Evolutionary conservation across 2,888 invertebrate species (phyloP).

Genomic region (Ormia ochracea): DNA sequence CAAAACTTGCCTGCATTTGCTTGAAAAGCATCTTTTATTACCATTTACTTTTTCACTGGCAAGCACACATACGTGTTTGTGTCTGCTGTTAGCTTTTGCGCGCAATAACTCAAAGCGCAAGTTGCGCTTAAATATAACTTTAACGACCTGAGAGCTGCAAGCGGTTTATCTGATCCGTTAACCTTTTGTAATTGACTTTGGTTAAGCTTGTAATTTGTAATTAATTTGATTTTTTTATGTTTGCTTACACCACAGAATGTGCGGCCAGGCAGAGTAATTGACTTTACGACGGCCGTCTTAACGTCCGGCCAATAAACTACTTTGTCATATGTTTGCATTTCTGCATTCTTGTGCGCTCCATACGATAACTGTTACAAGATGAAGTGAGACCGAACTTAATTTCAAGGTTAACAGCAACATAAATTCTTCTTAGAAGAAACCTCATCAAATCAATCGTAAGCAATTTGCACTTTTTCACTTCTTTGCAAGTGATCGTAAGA

Average conservation of each 20-base stretch:
- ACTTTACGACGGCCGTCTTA: background rate
- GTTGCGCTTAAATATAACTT: slow-evolving; percentile 12
- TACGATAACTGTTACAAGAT: slow-evolving; percentile 12
- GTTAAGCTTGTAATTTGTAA: slow-evolving; percentile 51
- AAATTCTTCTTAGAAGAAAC: slow-evolving; percentile 47
- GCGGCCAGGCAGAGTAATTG: background rate
- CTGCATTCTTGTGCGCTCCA: background rate
- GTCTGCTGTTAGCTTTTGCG: slow-evolving; percentile 5
- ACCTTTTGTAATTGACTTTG: slow-evolving; percentile 53
- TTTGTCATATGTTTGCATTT: background rate
- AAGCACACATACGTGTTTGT: too few species aligned
- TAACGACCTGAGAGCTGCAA: slow-evolving; percentile 3
- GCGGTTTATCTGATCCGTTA: slow-evolving; percentile 53
- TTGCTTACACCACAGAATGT: slow-evolving; percentile 5
- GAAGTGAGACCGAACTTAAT: slow-evolving; percentile 10
- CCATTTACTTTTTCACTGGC: slow-evolving; percentile 2
- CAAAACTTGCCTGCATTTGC: slow-evolving; percentile 34
- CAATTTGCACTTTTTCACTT: slow-evolving; percentile 13
- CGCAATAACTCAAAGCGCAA: background rate
- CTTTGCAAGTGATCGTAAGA: slow-evolving; percentile 1
- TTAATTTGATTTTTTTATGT: slow-evolving; percentile 45
- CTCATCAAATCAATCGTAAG: background rate
- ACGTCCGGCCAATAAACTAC: background rate
- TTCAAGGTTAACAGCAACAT: slow-evolving; percentile 58
- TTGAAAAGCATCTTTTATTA: slow-evolving; percentile 50